phyloP scores from a whole-genome alignment of 2,113 vertebrate species.

The Sander lucioperca region DNA sequence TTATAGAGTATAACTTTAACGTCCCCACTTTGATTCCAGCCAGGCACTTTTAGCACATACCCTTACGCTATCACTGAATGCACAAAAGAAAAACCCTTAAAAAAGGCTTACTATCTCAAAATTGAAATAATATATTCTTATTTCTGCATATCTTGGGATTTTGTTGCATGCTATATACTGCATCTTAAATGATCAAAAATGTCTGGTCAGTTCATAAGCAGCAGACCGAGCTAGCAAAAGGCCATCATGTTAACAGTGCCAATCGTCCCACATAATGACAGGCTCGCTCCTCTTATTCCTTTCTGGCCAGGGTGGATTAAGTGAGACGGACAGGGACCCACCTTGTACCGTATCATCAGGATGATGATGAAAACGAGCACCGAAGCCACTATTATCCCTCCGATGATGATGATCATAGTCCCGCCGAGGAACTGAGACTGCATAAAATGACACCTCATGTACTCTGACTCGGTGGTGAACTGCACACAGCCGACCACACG shows the following conservation, averaged over 20 bases:
- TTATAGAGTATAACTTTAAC: too few relatives aligned
- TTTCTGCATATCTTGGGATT: too few relatives aligned
- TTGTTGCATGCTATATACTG: neutral
- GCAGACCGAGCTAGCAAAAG: neutral
- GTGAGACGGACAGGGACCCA: constrained; percentile 72
- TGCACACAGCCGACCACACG: constrained; percentile 96
- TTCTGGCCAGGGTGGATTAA: neutral
- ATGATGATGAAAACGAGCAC: constrained; percentile 99
- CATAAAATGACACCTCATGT: constrained; percentile 98
- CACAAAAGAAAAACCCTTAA: too few relatives aligned
- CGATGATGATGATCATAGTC: constrained; percentile 99
- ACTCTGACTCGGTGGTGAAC: constrained; percentile 97
- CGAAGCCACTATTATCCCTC: constrained; percentile 97
- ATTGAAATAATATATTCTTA: too few relatives aligned
- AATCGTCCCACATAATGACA: constrained; percentile 23
- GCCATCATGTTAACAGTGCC: neutral
- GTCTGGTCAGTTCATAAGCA: neutral
- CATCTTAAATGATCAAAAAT: neutral
- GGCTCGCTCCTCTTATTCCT: neutral
- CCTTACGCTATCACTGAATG: too few relatives aligned
- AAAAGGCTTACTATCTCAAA: too few relatives aligned
- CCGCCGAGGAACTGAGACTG: constrained; percentile 99
- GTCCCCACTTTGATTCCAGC: too few relatives aligned
- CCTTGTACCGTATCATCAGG: constrained; percentile 99
- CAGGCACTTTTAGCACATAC: too few relatives aligned